Percentiles rank a stretch among this genome's conserved stretches.
Evolutionary conservation across 2,797 vertebrate species (phyloP).

Genomic region (Melanotaenia boesemani): DNA sequence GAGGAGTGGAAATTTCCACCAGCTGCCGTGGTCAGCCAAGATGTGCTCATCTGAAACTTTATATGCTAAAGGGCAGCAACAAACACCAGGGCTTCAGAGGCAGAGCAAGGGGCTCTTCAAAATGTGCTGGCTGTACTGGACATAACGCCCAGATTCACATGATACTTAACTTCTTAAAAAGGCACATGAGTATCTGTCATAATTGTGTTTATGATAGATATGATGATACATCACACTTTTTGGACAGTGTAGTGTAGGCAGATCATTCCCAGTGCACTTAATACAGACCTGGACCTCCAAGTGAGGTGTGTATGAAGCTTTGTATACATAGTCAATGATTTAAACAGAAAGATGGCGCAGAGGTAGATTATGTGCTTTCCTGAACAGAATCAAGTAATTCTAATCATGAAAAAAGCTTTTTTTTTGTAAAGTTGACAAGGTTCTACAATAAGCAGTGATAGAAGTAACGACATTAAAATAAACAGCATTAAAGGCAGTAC

Average conservation of each 20-base stretch:
- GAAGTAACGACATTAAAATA: too few relatives aligned
- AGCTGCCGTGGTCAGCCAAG: conserved; percentile 61
- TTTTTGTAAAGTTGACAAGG: background rate
- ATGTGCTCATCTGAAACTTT: conserved; percentile 83
- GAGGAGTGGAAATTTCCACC: conserved; percentile 88
- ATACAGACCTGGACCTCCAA: background rate
- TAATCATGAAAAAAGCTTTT: too few relatives aligned
- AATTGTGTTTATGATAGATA: conserved; percentile 2
- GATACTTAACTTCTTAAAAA: conserved; percentile 7
- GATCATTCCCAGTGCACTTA: background rate
- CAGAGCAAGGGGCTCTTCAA: conserved; percentile 35
- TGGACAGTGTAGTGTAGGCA: background rate
- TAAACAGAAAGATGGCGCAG: background rate
- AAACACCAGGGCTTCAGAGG: conserved; percentile 68
- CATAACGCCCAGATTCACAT: conserved; percentile 27
- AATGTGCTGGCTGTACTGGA: conserved; percentile 29
- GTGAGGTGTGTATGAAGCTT: conserved; percentile 4
- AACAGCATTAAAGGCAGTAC: too few relatives aligned
- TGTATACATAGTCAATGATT: conserved; percentile 12
- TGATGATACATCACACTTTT: conserved; percentile 14
- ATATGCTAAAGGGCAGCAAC: conserved; percentile 78
- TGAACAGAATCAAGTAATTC: background rate
- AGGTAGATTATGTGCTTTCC: conserved; percentile 4
- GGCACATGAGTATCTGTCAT: conserved; percentile 8
- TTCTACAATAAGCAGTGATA: conserved; percentile 54